Conservation (phyloP, 2,888 invertebrate genomes). For the Aleiodes alternator region DNA sequence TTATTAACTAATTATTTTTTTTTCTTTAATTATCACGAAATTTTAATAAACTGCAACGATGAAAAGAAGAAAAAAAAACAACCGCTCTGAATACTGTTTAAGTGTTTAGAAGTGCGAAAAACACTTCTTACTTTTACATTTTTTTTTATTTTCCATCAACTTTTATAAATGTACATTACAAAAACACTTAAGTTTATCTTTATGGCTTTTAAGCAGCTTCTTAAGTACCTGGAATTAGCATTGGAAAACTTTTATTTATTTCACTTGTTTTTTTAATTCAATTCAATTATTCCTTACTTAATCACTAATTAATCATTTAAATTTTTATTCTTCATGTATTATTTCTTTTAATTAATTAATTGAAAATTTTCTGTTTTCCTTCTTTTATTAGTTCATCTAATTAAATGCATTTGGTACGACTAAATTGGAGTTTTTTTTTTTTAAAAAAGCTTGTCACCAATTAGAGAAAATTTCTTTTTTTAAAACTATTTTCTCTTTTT, state of each 20-base stretch:
- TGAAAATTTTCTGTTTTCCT: not conserved
- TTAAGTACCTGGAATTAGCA: conserved; percentile 73
- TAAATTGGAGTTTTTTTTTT: conserved; percentile 54
- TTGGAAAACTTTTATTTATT: conserved; percentile 66
- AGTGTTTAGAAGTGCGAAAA: conserved; percentile 54
- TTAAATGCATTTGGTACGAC: conserved; percentile 75
- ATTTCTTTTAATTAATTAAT: conserved; percentile 3
- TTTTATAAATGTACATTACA: conserved; percentile 73
- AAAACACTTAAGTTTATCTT: conserved; percentile 71
- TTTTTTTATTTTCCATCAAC: conserved; percentile 57
- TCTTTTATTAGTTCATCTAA: conserved; percentile 51
- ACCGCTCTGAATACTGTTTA: conserved; percentile 72
- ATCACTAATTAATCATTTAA: conserved; percentile 24
- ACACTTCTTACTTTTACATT: conserved; percentile 18
- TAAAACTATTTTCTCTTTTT: not conserved
- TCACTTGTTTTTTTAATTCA: conserved; percentile 40
- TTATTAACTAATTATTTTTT: conserved; percentile 43
- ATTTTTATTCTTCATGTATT: conserved; percentile 30
- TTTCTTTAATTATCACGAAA: conserved; percentile 18
- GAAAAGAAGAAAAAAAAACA: conserved; percentile 60
- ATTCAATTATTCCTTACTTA: conserved; percentile 20
- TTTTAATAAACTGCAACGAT: conserved; percentile 53
- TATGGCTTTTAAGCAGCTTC: conserved; percentile 71
- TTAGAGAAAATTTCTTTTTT: conserved; percentile 52
- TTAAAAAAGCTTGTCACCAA: conserved; percentile 31